A percentile compares a stretch with the other conserved stretches of the same genome.
Conservation (phyloP, 2,113 vertebrate genomes). For the Solenodon paradoxus region DNA sequence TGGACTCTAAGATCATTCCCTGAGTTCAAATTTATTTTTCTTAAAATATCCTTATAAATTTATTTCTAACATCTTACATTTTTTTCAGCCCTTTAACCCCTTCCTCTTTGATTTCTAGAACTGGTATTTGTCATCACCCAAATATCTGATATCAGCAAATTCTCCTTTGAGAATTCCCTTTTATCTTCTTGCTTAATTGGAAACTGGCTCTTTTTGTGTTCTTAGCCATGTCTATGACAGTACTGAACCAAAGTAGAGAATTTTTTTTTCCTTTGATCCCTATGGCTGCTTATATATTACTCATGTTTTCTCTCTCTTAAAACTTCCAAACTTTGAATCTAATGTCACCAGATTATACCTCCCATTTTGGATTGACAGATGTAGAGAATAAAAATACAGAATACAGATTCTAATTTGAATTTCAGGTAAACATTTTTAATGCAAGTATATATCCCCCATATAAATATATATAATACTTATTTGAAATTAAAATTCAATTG, state of each 20-base stretch:
- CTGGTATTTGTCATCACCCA: background rate
- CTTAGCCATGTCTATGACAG: background rate
- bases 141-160: background rate
- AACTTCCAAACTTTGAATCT: background rate
- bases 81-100: background rate
- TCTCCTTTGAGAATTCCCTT: background rate
- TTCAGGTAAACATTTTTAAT: background rate
- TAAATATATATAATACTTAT: background rate
- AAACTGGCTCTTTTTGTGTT: background rate
- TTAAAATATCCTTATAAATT: background rate
- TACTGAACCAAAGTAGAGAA: background rate
- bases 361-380: background rate
- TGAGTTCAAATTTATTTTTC: background rate
- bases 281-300: background rate
- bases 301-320: background rate
- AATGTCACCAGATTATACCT: background rate
- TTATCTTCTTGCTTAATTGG: background rate
- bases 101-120: background rate
- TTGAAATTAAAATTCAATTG: background rate
- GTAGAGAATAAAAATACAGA: background rate
- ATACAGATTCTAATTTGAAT: background rate
- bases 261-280: background rate
- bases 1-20: background rate
- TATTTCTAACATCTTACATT: background rate
- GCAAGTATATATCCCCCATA: background rate